These are phyloP conservation scores for Clivina fossor DNA, from an alignment of 2,888 invertebrate species.

Conservation along the genomic window DNA sequence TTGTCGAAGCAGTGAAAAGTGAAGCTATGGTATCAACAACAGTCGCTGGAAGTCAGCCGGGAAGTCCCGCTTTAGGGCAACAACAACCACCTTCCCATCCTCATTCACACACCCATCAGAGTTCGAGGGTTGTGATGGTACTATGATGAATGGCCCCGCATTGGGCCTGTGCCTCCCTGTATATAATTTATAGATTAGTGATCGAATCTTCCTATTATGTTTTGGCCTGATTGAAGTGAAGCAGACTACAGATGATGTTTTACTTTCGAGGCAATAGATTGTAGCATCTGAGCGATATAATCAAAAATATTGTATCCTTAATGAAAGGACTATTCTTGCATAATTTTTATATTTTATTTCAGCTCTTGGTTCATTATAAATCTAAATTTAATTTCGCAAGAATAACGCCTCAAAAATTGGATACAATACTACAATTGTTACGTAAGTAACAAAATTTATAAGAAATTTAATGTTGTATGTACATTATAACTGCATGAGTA, in stretches of 20 bases:
- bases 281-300: slow-evolving; percentile 4
- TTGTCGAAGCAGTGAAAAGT: slow-evolving; percentile 44
- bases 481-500: no score
- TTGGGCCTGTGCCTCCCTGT: slow-evolving; percentile 27
- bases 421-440: no score
- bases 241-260: no score
- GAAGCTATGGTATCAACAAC: slow-evolving; percentile 45
- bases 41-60: slow-evolving; percentile 38
- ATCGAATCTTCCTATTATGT: slow-evolving; percentile 28
- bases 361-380: no score
- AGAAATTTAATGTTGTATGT: no score
- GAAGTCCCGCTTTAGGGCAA: slow-evolving; percentile 49
- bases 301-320: no score
- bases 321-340: no score
- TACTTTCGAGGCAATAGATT: no score
- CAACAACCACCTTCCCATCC: slow-evolving; percentile 47
- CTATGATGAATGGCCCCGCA: slow-evolving; percentile 56
- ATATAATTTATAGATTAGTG: slow-evolving; percentile 14
- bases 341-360: background rate
- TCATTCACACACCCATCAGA: slow-evolving; percentile 51
- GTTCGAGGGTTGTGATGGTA: slow-evolving; percentile 54
- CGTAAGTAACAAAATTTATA: no score
- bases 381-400: no score
- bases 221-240: no score
- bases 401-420: no score